phyloP scores from a whole-genome alignment of 2,888 invertebrate species.

The Papilio gigon region DNA sequence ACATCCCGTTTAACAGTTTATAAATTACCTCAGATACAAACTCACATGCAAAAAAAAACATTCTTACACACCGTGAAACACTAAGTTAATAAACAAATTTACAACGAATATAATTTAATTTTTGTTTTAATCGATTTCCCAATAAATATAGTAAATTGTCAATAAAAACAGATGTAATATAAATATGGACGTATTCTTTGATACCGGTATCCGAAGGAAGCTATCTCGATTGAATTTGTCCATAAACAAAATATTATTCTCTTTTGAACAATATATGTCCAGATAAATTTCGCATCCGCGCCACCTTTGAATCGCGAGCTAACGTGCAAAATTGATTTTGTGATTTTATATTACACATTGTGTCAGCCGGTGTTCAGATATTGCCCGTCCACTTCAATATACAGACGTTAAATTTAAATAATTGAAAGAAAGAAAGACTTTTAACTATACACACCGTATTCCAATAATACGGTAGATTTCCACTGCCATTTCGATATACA shows the following conservation, averaged over 20 bases:
- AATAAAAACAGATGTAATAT: not conserved
- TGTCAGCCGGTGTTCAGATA: conserved; percentile 28
- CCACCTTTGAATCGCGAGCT: conserved; percentile 18
- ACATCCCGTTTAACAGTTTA: too few species aligned
- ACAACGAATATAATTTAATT: not conserved
- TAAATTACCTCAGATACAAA: too few species aligned
- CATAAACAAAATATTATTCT: conserved; percentile 16
- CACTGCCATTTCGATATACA: too few species aligned
- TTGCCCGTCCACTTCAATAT: conserved; percentile 8
- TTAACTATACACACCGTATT: too few species aligned
- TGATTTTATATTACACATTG: conserved; percentile 31
- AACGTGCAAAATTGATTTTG: conserved; percentile 32
- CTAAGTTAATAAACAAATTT: too few species aligned
- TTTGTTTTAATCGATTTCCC: not conserved
- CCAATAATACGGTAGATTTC: too few species aligned
- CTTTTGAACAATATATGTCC: conserved; percentile 16
- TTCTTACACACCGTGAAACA: too few species aligned
- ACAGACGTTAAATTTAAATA: conserved; percentile 1
- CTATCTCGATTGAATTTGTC: conserved; percentile 9
- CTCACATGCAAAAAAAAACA: too few species aligned
- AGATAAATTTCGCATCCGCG: conserved; percentile 12
- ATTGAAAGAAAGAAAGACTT: too few species aligned
- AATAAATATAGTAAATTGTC: too few species aligned
- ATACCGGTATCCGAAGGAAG: not conserved
- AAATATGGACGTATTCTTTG: conserved; percentile 1